Conservation (phyloP, 1,140 invertebrate species). For the Papilio helenus region DNA sequence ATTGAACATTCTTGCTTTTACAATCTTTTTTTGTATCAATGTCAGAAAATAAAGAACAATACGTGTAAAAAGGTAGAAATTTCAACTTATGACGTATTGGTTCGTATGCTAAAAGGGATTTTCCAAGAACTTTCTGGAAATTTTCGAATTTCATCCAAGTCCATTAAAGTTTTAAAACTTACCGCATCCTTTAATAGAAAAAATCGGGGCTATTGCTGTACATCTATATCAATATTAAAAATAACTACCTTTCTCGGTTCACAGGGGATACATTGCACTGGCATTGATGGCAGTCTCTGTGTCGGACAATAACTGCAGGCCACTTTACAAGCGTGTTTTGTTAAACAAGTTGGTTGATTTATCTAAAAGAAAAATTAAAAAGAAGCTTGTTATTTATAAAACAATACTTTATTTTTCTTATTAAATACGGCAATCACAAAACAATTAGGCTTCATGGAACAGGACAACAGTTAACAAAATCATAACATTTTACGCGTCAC, state of each 20-base stretch:
- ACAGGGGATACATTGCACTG: constrained; percentile 34
- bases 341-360: constrained; percentile 34
- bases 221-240: not conserved
- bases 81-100: not conserved
- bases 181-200: too few species aligned
- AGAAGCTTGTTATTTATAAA: not conserved
- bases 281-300: constrained; percentile 21
- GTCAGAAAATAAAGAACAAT: not conserved
- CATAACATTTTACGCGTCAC: constrained; percentile 46
- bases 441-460: constrained; percentile 7
- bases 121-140: not conserved
- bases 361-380: constrained; percentile 35
- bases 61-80: not conserved
- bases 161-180: too few species aligned
- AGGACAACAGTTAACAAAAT: constrained; percentile 10
- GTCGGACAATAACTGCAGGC: constrained; percentile 32
- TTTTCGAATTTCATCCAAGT: too few species aligned
- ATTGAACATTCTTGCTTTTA: not conserved
- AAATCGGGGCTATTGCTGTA: too few species aligned
- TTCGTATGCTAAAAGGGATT: not conserved
- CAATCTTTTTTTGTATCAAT: not conserved
- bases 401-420: constrained; percentile 29
- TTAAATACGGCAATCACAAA: constrained; percentile 2
- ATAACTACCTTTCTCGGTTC: constrained; percentile 30
- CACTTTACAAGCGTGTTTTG: constrained; percentile 28